These are phyloP conservation scores for Vireo griseus DNA, from an alignment of 2,797 vertebrate species.

Conservation along the genomic window DNA sequence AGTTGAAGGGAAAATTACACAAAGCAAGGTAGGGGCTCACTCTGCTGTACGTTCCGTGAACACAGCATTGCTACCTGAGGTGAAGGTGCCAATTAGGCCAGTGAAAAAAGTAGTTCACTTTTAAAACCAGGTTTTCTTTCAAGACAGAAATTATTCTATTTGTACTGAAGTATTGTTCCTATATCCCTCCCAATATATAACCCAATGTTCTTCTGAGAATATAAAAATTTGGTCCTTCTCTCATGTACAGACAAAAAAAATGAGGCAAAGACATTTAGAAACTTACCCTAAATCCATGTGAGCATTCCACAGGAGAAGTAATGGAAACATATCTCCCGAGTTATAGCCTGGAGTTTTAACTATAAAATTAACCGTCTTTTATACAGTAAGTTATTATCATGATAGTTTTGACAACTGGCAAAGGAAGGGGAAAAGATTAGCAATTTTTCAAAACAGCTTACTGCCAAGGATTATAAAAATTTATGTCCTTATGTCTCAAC, in stretches of 20 bases:
- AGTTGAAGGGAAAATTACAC: neutral
- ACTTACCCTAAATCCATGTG: neutral
- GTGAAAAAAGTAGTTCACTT: neutral
- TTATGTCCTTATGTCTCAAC: conserved; percentile 35
- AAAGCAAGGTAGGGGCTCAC: neutral
- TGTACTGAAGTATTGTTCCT: neutral
- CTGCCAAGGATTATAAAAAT: conserved; percentile 54
- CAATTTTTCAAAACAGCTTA: conserved; percentile 38
- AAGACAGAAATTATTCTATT: neutral
- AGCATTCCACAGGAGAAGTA: neutral
- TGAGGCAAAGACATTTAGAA: neutral
- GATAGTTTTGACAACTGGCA: conserved; percentile 38
- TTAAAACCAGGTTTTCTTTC: neutral
- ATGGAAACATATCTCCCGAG: neutral
- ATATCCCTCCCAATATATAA: neutral
- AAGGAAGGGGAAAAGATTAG: conserved; percentile 45
- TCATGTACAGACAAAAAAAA: neutral
- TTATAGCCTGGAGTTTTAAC: conserved; percentile 1
- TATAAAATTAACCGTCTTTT: conserved; percentile 30
- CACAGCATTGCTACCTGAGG: neutral
- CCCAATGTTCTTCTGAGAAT: neutral
- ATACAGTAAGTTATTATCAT: conserved; percentile 7
- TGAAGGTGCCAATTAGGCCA: neutral
- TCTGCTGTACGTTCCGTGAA: neutral
- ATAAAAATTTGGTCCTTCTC: neutral